Percentiles rank a stretch among this genome's conserved stretches.
phyloP scores from a whole-genome alignment of 2,888 invertebrate genomes.

The Elmis aenea region DNA sequence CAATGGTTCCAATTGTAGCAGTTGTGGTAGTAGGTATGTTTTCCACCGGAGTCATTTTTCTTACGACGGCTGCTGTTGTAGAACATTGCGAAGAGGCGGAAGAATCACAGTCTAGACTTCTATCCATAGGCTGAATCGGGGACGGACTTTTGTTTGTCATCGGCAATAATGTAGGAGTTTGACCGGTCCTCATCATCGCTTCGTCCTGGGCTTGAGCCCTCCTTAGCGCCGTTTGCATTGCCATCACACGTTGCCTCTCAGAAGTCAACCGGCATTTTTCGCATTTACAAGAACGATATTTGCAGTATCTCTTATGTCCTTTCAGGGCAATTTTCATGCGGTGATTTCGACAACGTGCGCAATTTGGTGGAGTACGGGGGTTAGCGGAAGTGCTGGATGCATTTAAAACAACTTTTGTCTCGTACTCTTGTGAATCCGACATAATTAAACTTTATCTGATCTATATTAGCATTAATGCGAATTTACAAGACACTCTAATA shows the following conservation, averaged over 20 bases:
- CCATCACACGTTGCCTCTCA: constrained; percentile 86
- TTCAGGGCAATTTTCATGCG: constrained; percentile 81
- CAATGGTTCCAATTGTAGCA: constrained; percentile 38
- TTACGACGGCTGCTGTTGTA: constrained; percentile 47
- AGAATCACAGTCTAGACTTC: constrained; percentile 50
- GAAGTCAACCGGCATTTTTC: constrained; percentile 82
- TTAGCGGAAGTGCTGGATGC: constrained; percentile 54
- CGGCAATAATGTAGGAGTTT: constrained; percentile 31
- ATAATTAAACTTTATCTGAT: constrained; percentile 40
- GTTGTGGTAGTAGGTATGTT: constrained; percentile 47
- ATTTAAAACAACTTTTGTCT: constrained; percentile 50
- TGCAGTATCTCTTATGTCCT: constrained; percentile 90
- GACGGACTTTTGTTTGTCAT: constrained; percentile 37
- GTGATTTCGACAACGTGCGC: constrained; percentile 89
- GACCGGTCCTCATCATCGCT: constrained; percentile 47
- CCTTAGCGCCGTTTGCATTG: constrained; percentile 75
- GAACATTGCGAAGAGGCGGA: constrained; percentile 59
- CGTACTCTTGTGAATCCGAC: constrained; percentile 52
- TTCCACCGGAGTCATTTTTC: constrained; percentile 48
- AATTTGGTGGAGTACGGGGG: constrained; percentile 83
- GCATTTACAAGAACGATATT: constrained; percentile 77
- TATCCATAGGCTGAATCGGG: constrained; percentile 44
- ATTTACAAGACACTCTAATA: too few species aligned
- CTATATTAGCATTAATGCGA: too few species aligned
- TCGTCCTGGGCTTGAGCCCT: constrained; percentile 85